Percentiles rank a stretch among this genome's conserved stretches.
These are phyloP conservation scores for Ichneumon xanthorius DNA, from an alignment of 2,888 invertebrate genomes.

Conservation along the genomic window DNA sequence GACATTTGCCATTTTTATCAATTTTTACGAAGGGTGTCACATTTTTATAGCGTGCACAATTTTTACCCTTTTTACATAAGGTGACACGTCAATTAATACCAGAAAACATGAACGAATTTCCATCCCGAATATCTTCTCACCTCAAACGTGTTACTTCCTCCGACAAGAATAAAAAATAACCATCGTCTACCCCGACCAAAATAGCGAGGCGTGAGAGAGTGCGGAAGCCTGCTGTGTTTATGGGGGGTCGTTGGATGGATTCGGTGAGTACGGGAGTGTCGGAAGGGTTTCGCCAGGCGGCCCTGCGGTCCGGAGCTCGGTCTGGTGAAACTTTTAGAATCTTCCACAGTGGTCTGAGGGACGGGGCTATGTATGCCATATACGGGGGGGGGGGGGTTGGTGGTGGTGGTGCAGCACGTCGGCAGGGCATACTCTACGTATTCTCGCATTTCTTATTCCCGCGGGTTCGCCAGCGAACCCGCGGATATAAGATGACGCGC, in stretches of 20 bases:
- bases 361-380: not conserved
- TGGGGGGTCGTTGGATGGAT: conserved; percentile 14
- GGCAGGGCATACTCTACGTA: conserved; percentile 36
- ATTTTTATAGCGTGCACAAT: too few species aligned
- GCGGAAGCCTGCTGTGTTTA: not conserved
- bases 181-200: too few species aligned
- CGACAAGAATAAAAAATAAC: too few species aligned
- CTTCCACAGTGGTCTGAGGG: conserved; percentile 69
- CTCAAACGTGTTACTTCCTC: too few species aligned
- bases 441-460: conserved; percentile 78
- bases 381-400: too few species aligned
- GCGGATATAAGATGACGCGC: conserved; percentile 65
- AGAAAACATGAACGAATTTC: not conserved
- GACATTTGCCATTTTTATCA: too few species aligned
- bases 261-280: not conserved
- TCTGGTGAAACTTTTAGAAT: conserved; percentile 78
- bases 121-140: not conserved
- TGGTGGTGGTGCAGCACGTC: conserved; percentile 60
- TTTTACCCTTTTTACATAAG: too few species aligned
- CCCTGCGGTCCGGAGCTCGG: conserved; percentile 39
- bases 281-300: conserved; percentile 6
- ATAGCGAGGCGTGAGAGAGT: not conserved
- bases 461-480: conserved; percentile 57
- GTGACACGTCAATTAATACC: too few species aligned
- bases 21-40: too few species aligned